Base-by-base conservation (phyloP, 2,888 invertebrate species). In the Isotomurus palustris region DNA sequence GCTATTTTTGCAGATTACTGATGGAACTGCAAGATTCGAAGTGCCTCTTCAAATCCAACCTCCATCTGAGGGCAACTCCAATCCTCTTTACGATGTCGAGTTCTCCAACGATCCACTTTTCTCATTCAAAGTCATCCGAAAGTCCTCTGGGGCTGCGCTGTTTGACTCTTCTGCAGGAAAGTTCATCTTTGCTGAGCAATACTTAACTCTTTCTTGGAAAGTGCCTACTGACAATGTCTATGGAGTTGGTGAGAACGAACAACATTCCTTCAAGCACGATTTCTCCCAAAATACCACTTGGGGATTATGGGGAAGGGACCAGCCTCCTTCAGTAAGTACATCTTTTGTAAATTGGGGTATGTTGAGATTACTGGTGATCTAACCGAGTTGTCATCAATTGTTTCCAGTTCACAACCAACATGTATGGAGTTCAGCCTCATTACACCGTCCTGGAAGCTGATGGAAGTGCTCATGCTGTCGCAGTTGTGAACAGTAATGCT, bases 401-500 rank as follows among this genome's bases (percentile, higher is more conserved):
- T 22, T 50, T 29, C 36, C 28, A 61, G 55, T 52, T 49, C 22
- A 54, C 48, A 19, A 53, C 54, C 2, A 88, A 87, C 74, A 76
- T 88, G 24, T 91, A 90, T 73, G 88, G 91, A 14, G 82, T 83
- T 5, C 91, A 91, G 73, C 90, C 91, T 0, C 88, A 91, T 76
- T 89, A 88, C 74, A 74, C 89, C 72, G 80, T 82, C 0, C 76
- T 89, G 68, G 89, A 89, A 73, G 78, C 82, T 25, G 80, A 81
- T 53, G 84, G 84, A 10, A 81, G 81, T 25, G 82, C 83, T 58
- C 85, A 87, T 73, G 90, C 90, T 10, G 84, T 89, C 24, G 80
- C 88, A 29, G 79, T 91, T 10, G 78, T 88, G n/a, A 91, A 91
- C 73, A 86, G 88, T 71, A 89, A 91, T 74, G 87, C 90, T 35